These are phyloP conservation scores for Zelleria hepariella DNA, from an alignment of 2,888 invertebrate species.

Conservation along the genomic window DNA sequence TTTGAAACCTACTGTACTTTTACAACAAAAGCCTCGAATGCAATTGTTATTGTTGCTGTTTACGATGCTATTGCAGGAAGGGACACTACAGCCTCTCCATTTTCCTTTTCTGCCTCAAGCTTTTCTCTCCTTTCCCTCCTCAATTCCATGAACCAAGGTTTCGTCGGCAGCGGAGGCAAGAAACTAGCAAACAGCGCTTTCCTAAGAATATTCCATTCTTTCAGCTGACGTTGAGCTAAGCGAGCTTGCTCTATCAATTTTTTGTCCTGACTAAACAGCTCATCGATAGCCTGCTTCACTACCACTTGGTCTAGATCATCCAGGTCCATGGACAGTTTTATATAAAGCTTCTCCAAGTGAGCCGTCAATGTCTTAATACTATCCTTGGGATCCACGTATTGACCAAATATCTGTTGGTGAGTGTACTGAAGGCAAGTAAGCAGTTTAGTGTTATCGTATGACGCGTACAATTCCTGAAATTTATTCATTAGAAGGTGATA, in stretches of 20 bases:
- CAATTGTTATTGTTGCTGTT: neutral
- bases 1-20: neutral
- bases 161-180: neutral
- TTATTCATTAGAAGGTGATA: constrained; percentile 17
- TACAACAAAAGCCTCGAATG: neutral
- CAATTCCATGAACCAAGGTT: neutral
- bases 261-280: constrained; percentile 22
- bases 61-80: neutral
- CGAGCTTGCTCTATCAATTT: neutral
- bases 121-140: neutral
- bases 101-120: neutral
- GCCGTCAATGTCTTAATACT: constrained; percentile 9
- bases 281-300: constrained; percentile 22
- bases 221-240: neutral
- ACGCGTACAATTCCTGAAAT: constrained; percentile 23
- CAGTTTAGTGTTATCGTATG: constrained; percentile 19
- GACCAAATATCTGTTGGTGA: constrained; percentile 18
- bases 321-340: constrained; percentile 12
- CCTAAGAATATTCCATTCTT: neutral
- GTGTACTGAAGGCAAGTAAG: constrained; percentile 28
- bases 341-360: constrained; percentile 22
- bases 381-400: constrained; percentile 26
- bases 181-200: neutral
- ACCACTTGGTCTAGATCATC: constrained; percentile 21
- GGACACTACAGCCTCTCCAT: neutral